A percentile compares a stretch with the other conserved stretches of the same genome.
These are phyloP conservation scores for Lutra lutra DNA, from an alignment of 2,797 vertebrate species.

Conservation along the genomic window DNA sequence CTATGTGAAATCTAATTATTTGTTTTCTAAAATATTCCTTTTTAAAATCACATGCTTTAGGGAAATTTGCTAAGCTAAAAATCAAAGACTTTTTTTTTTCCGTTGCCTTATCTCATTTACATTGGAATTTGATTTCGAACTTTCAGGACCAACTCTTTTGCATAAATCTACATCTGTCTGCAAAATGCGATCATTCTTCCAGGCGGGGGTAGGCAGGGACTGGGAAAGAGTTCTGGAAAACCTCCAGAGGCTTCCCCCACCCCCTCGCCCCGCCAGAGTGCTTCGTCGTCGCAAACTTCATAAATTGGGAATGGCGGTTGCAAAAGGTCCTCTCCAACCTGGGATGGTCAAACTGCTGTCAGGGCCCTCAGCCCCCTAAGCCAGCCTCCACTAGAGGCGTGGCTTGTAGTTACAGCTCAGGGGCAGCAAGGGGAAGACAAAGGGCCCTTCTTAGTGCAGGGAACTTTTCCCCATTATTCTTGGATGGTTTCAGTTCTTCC, in stretches of 20 bases:
- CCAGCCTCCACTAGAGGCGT: background rate
- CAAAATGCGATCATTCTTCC: background rate
- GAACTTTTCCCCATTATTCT: constrained; percentile 44
- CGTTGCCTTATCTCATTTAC: constrained; percentile 36
- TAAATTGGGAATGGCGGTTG: background rate
- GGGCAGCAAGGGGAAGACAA: constrained; percentile 49
- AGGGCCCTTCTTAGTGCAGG: constrained; percentile 36
- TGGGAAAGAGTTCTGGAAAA: constrained; percentile 37
- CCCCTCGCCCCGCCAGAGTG: background rate
- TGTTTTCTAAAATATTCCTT: constrained; percentile 56
- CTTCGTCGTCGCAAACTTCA: background rate
- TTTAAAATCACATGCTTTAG: constrained; percentile 40
- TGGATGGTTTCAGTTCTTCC: constrained; percentile 47
- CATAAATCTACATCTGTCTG: constrained; percentile 20
- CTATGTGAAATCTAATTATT: constrained; percentile 27
- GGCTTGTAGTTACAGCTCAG: constrained; percentile 7
- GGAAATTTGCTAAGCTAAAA: constrained; percentile 22
- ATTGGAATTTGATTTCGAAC: constrained; percentile 41
- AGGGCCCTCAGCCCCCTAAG: background rate
- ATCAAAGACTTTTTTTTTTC: background rate
- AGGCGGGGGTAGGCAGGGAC: background rate
- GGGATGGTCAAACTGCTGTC: background rate
- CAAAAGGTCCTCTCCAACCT: constrained; percentile 32
- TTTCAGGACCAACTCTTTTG: constrained; percentile 8
- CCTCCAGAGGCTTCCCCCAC: background rate